Evolutionary conservation across 1,140 invertebrate species (phyloP).

Genomic region (Matsumurasca onukii): DNA sequence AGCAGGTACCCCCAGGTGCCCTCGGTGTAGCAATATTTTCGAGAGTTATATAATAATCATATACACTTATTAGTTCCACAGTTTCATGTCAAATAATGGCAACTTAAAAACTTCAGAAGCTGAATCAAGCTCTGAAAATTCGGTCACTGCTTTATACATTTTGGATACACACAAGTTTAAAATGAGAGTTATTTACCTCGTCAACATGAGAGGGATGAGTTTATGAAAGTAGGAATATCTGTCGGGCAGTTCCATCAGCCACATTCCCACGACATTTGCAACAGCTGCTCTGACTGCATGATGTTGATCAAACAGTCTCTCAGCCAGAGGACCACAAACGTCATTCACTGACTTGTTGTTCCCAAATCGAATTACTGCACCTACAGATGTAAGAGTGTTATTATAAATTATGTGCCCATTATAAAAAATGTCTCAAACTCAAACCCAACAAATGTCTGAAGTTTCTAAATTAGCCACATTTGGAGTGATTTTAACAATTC

Average conservation of each 20-base stretch:
- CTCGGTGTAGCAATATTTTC: too few species aligned
- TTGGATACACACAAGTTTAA: not conserved
- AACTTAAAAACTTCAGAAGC: too few species aligned
- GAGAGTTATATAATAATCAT: too few species aligned
- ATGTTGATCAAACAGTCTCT: constrained; percentile 73
- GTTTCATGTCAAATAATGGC: too few species aligned
- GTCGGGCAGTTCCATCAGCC: constrained; percentile 69
- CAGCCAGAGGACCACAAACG: constrained; percentile 64
- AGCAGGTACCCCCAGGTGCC: too few species aligned
- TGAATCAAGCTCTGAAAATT: not conserved
- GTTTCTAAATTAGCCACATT: not conserved
- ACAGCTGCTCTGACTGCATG: constrained; percentile 65
- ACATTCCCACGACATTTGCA: constrained; percentile 62
- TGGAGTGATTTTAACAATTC: not conserved
- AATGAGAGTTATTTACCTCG: constrained; percentile 57
- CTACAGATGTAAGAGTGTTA: constrained; percentile 44
- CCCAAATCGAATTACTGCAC: constrained; percentile 59
- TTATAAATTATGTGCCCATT: not conserved
- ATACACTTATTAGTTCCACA: too few species aligned
- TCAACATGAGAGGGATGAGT: constrained; percentile 73
- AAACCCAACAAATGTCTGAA: not conserved
- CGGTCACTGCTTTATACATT: not conserved
- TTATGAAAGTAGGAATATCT: constrained; percentile 77
- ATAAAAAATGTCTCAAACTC: not conserved
- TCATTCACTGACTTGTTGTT: constrained; percentile 62